Base-by-base conservation (phyloP, 2,888 invertebrate genomes). In the Seira ritae region DNA sequence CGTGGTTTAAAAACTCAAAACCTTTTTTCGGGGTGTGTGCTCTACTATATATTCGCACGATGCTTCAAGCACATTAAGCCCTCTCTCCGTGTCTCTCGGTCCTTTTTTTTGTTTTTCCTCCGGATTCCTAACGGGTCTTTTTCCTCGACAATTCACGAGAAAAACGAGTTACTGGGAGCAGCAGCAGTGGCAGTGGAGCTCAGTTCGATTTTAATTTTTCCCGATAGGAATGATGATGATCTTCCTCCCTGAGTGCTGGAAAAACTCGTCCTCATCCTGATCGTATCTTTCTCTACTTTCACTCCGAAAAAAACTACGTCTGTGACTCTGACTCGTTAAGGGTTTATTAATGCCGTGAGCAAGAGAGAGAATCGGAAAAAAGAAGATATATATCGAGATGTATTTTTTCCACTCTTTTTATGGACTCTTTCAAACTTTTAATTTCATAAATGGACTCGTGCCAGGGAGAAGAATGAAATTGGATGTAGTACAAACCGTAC, bases 1-100 rank as follows among this genome's bases (percentile, higher is more conserved):
- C 82, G 82, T 83, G 82, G 82, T 83, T 83, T 83, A 83, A 78
- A n/a, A n/a, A 65, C 78, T 68, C 70, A 46, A 67, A 46, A 31
- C 68, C 24, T 68, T 76, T 74, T 74, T 62, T 69, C 71, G 55
- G 66, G 31, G 31, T 31, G 31, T 31, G 31, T 31, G 31, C 31
- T 31, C 31, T 31, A 31, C 31, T 8, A 65, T 65, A 37, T 17
- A 37, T 19, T 22, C 24, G 68, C 62, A 37, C 65, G 60, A 69
- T 37, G 17, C 67, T 62, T 31, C 31, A 31, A 31, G 31, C 31
- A 31, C 8, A 31, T 31, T 31, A 31, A 31, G 31, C 31, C 31
- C 31, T 31, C n/a, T n/a, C n/a, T n/a, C n/a, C n/a, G 31, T 31
- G 31, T 31, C 31, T 31, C 31, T 31, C 31, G 31, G 31, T 31